Base-by-base conservation (phyloP, 2,113 vertebrate species). In the Bucco capensis region DNA sequence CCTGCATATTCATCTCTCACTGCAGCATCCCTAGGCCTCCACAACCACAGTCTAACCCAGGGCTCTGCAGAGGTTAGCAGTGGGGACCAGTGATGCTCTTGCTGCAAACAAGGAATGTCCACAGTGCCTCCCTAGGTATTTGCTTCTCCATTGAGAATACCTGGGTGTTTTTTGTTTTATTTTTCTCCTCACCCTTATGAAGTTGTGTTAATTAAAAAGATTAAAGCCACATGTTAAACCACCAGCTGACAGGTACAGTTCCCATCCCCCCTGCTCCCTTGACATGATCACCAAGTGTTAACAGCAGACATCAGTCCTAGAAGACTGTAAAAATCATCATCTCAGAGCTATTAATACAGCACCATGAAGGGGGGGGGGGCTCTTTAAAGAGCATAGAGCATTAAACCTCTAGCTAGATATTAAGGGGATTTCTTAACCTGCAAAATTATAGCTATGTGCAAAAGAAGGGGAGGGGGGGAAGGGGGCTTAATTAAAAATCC, bases 401-500 rank as follows among this genome's bases (percentile, higher is more conserved):
- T 87, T 89, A 95, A 96, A 93, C 89, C 67, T 79, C 81, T 65
- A 12, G 4, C 89, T 94, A 78, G 78, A 66, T 89, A 64, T 89
- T 94, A 94, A 90, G 72, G 73, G 50, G 53, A 92, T 92, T 91
- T 93, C 88, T 92, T 81, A 93, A 91, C 83, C 80, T 92, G 44
- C 71, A 76, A 89, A 96, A 90, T 71, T 65, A 92, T 62, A 88
- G 82, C 80, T 89, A 92, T 64, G 87, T 90, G 94, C 33, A 73
- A 79, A 85, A 75, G 72, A 89, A 84, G 18, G 22, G 66, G 67
- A 86, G 76, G 57, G 27, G 65, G 14, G 30, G 22, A 72, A 12
- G 40, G 61, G 72, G 70, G 65, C 72, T 93, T 96, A 83, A 96
- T 95, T 97, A 95, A 94, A 95, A 96, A 95, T 95, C 89, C 83